phyloP scores from a whole-genome alignment of 2,113 vertebrate genomes.

The Shinisaurus crocodilurus region DNA sequence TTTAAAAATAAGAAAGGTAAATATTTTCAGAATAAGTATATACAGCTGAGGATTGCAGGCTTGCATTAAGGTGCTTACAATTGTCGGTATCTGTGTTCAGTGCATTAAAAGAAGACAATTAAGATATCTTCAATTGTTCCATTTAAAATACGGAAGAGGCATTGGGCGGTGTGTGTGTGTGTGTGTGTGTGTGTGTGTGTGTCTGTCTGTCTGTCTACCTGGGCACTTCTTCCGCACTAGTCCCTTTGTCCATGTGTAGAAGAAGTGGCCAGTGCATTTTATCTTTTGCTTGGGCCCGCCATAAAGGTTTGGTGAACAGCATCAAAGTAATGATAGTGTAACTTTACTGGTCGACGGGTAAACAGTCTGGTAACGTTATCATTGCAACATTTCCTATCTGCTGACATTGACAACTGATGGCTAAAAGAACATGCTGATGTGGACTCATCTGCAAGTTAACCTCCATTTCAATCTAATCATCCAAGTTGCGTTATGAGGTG shows the following conservation, averaged over 20 bases:
- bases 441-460: not conserved
- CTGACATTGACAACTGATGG: too few species aligned
- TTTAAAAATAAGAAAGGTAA: constrained; percentile 26
- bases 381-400: not conserved
- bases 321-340: too few species aligned
- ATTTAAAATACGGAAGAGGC: not conserved
- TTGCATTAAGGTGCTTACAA: constrained; percentile 71
- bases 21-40: constrained; percentile 49
- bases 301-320: not conserved
- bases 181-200: not conserved
- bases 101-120: constrained; percentile 64
- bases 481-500: not conserved
- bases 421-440: not conserved
- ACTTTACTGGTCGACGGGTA: not conserved
- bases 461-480: not conserved
- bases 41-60: constrained; percentile 61
- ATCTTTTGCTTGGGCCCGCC: not conserved
- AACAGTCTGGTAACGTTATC: not conserved
- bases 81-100: constrained; percentile 55
- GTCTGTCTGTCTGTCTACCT: not conserved
- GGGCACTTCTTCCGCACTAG: not conserved
- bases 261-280: not conserved
- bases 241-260: not conserved
- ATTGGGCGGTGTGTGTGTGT: not conserved
- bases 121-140: constrained; percentile 32